A percentile compares a stretch with the other conserved stretches of the same genome.
Conservation (phyloP, 2,888 invertebrate species). For the Epinotia ramella region DNA sequence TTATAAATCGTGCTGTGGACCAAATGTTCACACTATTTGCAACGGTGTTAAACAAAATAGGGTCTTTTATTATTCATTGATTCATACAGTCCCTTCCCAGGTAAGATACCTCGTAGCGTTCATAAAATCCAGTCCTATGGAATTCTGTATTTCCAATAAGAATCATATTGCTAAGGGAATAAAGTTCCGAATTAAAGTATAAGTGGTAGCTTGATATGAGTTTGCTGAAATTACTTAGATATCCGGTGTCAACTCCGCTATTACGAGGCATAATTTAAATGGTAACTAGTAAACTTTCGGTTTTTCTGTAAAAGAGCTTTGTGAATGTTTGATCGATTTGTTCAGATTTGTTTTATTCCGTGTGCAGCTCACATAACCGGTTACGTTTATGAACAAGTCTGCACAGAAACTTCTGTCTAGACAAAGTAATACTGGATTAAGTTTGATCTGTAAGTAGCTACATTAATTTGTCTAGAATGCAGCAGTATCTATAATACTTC, state of each 20-base stretch:
- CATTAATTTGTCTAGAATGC: no score
- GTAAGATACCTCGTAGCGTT: slow-evolving; percentile 20
- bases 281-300: slow-evolving; percentile 39
- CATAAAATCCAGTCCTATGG: neutral
- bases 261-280: slow-evolving; percentile 44
- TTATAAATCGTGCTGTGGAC: neutral
- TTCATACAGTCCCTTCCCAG: slow-evolving; percentile 43
- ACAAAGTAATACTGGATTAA: slow-evolving; percentile 6
- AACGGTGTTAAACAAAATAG: slow-evolving; percentile 39
- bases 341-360: slow-evolving; percentile 17
- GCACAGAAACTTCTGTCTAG: slow-evolving; percentile 9
- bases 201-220: neutral
- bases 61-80: slow-evolving; percentile 44
- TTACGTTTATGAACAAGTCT: neutral
- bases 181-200: neutral
- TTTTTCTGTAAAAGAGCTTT: slow-evolving; percentile 27
- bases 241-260: slow-evolving; percentile 39
- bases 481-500: no score
- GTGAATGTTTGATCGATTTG: slow-evolving; percentile 26
- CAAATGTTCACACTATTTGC: slow-evolving; percentile 32
- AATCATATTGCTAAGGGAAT: neutral
- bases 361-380: slow-evolving; percentile 5
- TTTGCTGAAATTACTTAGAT: slow-evolving; percentile 19
- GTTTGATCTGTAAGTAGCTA: neutral
- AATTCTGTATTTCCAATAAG: neutral